phyloP scores from a whole-genome alignment of 2,888 invertebrate genomes.

The Trilocha varians region DNA sequence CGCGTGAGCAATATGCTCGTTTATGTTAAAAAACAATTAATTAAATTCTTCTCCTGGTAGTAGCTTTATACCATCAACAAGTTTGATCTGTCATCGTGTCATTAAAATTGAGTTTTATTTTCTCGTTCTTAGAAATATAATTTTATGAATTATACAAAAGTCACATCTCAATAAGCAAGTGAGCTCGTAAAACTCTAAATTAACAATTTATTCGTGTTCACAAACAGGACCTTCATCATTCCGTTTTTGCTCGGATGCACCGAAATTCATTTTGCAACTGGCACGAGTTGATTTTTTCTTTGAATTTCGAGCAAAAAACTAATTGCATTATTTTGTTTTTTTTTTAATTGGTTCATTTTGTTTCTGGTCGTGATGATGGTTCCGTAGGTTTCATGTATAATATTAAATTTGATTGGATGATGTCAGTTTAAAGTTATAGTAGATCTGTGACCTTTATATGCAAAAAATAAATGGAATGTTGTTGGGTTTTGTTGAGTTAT shows the following conservation, averaged over 20 bases:
- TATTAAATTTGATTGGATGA: slow-evolving; percentile 46
- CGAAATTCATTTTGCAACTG: slow-evolving; percentile 6
- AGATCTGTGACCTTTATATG: slow-evolving; percentile 18
- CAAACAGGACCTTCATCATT: neutral
- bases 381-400: slow-evolving; percentile 18
- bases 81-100: too few species aligned
- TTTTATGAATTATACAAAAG: neutral
- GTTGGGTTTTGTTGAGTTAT: neutral
- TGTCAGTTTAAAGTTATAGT: slow-evolving; percentile 33
- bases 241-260: neutral
- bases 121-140: too few species aligned
- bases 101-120: too few species aligned
- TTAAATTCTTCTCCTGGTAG: too few species aligned
- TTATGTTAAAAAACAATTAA: too few species aligned
- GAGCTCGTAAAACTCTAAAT: neutral
- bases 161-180: neutral
- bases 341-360: slow-evolving; percentile 28
- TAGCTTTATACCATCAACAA: too few species aligned
- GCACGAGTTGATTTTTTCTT: slow-evolving; percentile 57
- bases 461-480: neutral
- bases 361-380: neutral
- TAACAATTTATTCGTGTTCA: neutral
- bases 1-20: too few species aligned
- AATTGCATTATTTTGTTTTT: slow-evolving; percentile 35
- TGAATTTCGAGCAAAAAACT: slow-evolving; percentile 43